phyloP scores from a whole-genome alignment of 2,888 invertebrate species.

The Pyrrhosoma nymphula region DNA sequence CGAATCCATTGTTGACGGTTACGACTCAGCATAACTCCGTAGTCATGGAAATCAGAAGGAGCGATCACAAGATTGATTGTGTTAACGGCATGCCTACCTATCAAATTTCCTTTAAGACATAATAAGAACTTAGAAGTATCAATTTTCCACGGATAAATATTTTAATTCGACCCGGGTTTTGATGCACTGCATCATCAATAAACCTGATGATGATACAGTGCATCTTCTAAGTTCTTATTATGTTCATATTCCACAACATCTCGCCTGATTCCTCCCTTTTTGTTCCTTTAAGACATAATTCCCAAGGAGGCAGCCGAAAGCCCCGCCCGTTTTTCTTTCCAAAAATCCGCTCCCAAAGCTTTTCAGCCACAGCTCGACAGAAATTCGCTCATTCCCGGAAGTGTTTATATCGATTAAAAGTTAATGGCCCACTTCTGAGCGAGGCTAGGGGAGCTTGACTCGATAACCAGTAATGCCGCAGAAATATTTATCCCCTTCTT shows the following conservation, averaged over 20 bases:
- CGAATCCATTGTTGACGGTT: no score
- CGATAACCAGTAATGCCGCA: not conserved
- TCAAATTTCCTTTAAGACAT: no score
- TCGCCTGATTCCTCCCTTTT: no score
- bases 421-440: not conserved
- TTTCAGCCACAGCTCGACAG: not conserved
- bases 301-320: not conserved
- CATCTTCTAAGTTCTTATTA: no score
- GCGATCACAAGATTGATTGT: not conserved
- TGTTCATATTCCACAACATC: no score
- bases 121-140: no score
- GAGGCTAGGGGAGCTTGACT: not conserved
- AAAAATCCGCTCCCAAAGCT: not conserved
- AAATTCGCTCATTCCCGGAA: not conserved
- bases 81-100: not conserved
- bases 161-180: no score
- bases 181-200: no score
- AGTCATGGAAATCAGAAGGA: not conserved
- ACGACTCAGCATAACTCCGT: no score
- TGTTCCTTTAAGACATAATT: not conserved
- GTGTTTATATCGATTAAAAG: not conserved
- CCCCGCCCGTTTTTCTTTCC: not conserved
- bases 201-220: no score
- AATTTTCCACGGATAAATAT: no score
- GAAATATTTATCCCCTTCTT: slow-evolving; percentile 11